These are phyloP conservation scores for Rhopalosiphum maidis DNA, from an alignment of 1,140 invertebrate species.

Conservation along the genomic window DNA sequence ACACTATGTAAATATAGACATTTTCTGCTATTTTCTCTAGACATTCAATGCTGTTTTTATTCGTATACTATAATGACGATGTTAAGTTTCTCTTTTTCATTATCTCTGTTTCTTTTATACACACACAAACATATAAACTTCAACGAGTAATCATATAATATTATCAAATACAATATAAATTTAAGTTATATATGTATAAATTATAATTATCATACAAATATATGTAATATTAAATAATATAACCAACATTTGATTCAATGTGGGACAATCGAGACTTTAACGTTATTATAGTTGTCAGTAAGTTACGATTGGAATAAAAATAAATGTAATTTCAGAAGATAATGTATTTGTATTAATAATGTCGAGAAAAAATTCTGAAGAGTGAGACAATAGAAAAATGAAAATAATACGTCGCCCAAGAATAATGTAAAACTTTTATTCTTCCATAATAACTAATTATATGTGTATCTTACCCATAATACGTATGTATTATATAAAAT, in stretches of 20 bases:
- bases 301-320: not conserved
- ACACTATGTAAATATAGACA: not conserved
- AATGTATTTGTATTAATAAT: conserved; percentile 23
- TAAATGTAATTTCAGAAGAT: not conserved
- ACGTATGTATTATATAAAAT: not conserved
- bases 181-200: not conserved
- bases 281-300: not conserved
- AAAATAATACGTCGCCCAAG: not conserved
- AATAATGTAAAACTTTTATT: conserved; percentile 38
- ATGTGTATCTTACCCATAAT: not conserved
- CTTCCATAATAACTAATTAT: not conserved
- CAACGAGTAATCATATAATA: not conserved
- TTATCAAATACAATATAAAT: not conserved
- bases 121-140: too few relatives aligned
- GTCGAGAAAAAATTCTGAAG: not conserved
- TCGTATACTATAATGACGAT: not conserved
- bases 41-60: not conserved
- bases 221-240: not conserved
- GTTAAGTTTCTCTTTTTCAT: not conserved
- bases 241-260: not conserved
- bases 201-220: not conserved
- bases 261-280: not conserved
- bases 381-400: not conserved
- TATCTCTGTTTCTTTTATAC: too few relatives aligned
- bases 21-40: not conserved